A percentile compares a stretch with the other conserved stretches of the same genome.
Conservation (phyloP, 2,113 vertebrate genomes). For the Psammodynastes pulverulentus region DNA sequence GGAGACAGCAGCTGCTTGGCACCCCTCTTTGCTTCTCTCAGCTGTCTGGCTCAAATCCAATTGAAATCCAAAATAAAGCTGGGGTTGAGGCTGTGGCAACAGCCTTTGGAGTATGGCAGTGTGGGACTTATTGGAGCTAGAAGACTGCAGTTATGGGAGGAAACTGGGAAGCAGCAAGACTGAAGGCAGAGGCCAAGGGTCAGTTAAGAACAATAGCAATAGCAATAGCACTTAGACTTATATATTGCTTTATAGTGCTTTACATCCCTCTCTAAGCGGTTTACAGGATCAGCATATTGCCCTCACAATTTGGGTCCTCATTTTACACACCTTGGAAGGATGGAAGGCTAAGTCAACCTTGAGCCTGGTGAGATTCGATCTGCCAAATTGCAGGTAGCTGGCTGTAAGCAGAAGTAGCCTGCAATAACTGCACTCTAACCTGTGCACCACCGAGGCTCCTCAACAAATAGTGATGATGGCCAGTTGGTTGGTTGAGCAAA, state of each 20-base stretch:
- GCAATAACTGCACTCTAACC: too few species aligned
- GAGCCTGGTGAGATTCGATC: too few species aligned
- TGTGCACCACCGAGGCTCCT: too few species aligned
- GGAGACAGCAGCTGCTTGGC: constrained; percentile 1
- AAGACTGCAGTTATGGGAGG: not conserved
- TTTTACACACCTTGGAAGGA: too few species aligned
- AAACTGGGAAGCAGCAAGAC: not conserved
- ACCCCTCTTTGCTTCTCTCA: not conserved
- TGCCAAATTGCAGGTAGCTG: too few species aligned
- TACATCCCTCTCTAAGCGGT: too few species aligned
- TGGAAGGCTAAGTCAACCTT: too few species aligned
- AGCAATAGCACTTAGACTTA: too few species aligned
- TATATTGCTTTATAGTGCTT: too few species aligned
- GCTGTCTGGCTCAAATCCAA: not conserved
- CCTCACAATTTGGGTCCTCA: too few species aligned
- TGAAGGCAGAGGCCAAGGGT: not conserved
- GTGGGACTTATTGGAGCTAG: not conserved
- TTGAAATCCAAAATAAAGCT: not conserved
- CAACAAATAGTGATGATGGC: not conserved
- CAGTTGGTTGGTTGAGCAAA: not conserved
- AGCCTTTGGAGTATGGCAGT: not conserved
- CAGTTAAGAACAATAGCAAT: not conserved
- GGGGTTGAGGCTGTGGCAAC: not conserved
- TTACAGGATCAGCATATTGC: too few species aligned
- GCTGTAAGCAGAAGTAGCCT: too few species aligned